phyloP scores from a whole-genome alignment of 2,797 vertebrate species.

The Carcharodon carcharias region DNA sequence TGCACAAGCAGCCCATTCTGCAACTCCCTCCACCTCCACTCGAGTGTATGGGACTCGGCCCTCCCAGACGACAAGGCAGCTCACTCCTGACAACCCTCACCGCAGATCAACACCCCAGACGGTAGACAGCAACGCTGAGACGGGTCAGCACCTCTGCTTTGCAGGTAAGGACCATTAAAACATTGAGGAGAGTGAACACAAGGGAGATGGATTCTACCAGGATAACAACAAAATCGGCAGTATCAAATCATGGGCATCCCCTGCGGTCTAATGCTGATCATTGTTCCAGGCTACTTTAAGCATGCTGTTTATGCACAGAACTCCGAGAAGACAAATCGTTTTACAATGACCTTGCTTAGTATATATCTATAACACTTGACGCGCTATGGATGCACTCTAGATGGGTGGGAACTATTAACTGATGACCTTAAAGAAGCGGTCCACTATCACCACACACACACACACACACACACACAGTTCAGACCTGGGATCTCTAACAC shows the following conservation, averaged over 20 bases:
- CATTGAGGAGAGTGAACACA: background rate
- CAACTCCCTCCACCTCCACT: background rate
- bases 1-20: background rate
- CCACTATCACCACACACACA: background rate
- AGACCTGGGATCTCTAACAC: background rate
- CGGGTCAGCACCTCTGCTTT: background rate
- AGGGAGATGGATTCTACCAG: background rate
- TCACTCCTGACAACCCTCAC: conserved; percentile 16
- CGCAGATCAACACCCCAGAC: background rate
- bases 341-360: background rate
- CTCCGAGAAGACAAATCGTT: background rate
- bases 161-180: background rate
- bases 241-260: background rate
- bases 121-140: background rate
- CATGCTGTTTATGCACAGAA: background rate
- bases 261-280: background rate
- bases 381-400: background rate
- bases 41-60: conserved; percentile 18
- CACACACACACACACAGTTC: background rate
- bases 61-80: background rate
- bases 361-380: background rate
- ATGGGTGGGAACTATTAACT: background rate
- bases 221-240: background rate
- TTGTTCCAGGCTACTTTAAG: background rate
- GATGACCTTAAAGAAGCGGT: background rate